Evolutionary conservation across 2,888 invertebrate genomes (phyloP).

Genomic region (Tiliacea citrago): DNA sequence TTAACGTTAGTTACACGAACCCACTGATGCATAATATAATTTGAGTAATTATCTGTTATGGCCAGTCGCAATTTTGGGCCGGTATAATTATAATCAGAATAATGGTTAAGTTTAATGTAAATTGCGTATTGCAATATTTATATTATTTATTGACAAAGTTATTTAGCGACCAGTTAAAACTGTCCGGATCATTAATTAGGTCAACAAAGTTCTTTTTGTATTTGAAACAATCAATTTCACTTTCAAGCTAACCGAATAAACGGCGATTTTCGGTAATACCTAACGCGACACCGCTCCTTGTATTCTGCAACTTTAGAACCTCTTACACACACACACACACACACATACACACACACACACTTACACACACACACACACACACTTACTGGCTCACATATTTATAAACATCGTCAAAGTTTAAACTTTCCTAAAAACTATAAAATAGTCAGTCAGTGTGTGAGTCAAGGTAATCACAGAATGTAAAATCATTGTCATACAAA

Average conservation of each 20-base stretch:
- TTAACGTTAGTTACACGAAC: not conserved
- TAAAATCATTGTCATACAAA: too few species aligned
- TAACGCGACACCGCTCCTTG: not conserved
- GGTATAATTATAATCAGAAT: not conserved
- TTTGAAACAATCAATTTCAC: not conserved
- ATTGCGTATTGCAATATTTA: slow-evolving; percentile 13
- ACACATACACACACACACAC: too few species aligned
- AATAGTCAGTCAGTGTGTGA: too few species aligned
- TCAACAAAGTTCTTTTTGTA: not conserved
- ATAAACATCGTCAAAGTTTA: too few species aligned
- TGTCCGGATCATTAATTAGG: not conserved
- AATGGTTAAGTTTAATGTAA: not conserved
- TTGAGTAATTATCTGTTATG: not conserved
- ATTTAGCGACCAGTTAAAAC: not conserved
- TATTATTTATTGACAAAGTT: not conserved
- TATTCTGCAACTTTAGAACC: not conserved
- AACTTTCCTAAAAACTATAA: too few species aligned
- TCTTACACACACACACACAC: too few species aligned
- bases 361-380: too few species aligned
- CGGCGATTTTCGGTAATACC: not conserved
- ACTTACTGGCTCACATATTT: too few species aligned
- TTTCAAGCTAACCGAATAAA: not conserved
- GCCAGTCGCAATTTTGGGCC: not conserved
- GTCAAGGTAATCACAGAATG: too few species aligned
- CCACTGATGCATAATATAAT: slow-evolving; percentile 12